phyloP scores from a whole-genome alignment of 2,888 invertebrate genomes.

The Bhutanitis thaidina region DNA sequence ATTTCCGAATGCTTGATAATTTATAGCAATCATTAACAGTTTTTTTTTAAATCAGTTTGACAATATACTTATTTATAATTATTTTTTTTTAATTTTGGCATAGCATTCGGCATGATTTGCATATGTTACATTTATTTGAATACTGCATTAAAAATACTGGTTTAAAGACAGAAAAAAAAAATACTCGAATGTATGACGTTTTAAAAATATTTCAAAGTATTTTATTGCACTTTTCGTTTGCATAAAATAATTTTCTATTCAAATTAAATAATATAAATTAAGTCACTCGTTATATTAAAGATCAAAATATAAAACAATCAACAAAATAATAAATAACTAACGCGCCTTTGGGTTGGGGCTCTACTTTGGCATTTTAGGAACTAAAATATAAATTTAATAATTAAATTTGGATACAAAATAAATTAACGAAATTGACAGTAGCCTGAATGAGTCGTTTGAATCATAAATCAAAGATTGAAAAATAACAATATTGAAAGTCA shows the following conservation, averaged over 20 bases:
- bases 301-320: conserved; percentile 28
- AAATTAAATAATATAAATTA: background rate
- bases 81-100: too few relatives aligned
- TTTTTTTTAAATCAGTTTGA: too few relatives aligned
- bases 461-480: too few relatives aligned
- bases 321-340: conserved; percentile 24
- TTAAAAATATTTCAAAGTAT: background rate
- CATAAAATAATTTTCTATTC: background rate
- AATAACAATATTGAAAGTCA: too few relatives aligned
- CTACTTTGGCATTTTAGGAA: conserved; percentile 47
- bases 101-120: too few relatives aligned
- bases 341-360: conserved; percentile 28
- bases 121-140: too few relatives aligned
- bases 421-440: conserved; percentile 7
- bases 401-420: conserved; percentile 14
- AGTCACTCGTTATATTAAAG: background rate
- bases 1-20: too few relatives aligned
- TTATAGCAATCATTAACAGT: too few relatives aligned
- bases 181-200: background rate
- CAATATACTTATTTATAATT: too few relatives aligned
- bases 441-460: background rate
- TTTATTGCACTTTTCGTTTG: conserved; percentile 6
- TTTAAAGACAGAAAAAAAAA: background rate
- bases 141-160: too few relatives aligned
- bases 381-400: conserved; percentile 26